phyloP scores from a whole-genome alignment of 2,113 vertebrate genomes.

The Grammomys surdaster region DNA sequence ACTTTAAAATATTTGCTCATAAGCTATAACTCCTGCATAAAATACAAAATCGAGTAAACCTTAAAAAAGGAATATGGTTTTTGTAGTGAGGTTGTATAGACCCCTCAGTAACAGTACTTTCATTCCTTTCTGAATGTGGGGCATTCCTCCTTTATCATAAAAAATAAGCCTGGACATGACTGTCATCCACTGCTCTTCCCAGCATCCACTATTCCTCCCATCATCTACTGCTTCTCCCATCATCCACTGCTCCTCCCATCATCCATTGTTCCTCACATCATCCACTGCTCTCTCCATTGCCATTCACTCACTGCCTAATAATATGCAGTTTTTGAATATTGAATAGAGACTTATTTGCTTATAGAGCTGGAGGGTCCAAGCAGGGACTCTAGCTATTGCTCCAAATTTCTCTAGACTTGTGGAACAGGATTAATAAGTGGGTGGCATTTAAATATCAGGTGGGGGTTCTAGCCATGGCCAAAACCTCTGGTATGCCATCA shows the following conservation, averaged over 20 bases:
- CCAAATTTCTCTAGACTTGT: not conserved
- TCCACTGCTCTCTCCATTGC: too few relatives aligned
- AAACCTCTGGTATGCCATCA: not conserved
- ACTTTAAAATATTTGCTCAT: slow-evolving; percentile 22
- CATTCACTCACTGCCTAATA: not conserved
- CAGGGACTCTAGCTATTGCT: not conserved
- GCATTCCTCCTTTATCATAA: not conserved
- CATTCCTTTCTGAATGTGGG: not conserved
- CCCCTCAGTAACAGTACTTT: not conserved
- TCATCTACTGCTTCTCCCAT: too few relatives aligned
- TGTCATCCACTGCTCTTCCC: too few relatives aligned
- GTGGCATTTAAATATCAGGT: not conserved
- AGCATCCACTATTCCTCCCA: too few relatives aligned
- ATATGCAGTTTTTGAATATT: not conserved
- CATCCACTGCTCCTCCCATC: too few relatives aligned
- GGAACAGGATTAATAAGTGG: not conserved
- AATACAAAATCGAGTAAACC: not conserved
- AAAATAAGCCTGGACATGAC: not conserved
- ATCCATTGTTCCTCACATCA: too few relatives aligned
- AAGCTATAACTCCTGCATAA: not conserved
- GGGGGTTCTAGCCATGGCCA: not conserved
- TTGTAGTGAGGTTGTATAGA: not conserved
- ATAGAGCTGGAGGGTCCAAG: not conserved
- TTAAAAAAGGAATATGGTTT: not conserved
- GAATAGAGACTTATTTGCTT: not conserved